Conservation (phyloP, 2,113 vertebrate genomes). For the Crotalus tigris region DNA sequence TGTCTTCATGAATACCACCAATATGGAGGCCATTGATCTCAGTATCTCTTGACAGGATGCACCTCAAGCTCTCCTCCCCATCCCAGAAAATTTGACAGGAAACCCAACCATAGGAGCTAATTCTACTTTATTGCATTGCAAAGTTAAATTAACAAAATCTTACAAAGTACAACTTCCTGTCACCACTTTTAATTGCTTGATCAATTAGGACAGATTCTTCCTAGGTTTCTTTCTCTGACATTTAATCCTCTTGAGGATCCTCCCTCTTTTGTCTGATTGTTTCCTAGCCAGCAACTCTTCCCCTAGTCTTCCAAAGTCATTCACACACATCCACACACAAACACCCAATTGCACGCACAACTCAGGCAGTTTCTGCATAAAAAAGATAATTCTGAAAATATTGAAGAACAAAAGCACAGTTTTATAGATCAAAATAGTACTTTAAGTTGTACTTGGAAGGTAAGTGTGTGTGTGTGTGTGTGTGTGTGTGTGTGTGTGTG, state of each 20-base stretch:
- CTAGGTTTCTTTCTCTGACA: neutral
- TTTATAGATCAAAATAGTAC: neutral
- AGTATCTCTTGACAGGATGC: neutral
- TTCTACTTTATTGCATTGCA: neutral
- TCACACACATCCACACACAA: no score
- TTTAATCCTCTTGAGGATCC: neutral
- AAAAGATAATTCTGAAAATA: neutral
- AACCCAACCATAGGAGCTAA: neutral
- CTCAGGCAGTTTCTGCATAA: neutral
- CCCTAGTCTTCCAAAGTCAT: neutral
- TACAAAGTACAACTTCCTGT: neutral
- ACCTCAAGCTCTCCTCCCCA: neutral
- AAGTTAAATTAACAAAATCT: neutral
- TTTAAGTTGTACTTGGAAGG: neutral
- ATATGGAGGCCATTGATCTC: neutral
- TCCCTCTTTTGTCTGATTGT: neutral
- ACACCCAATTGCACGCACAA: no score
- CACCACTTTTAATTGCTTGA: neutral
- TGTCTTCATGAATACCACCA: neutral
- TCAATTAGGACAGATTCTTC: neutral
- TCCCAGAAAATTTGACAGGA: neutral
- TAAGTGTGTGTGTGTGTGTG: neutral
- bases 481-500: neutral
- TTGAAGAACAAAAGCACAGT: neutral
- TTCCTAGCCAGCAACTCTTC: neutral